Evolutionary conservation across 2,113 vertebrate genomes (phyloP), one percentile per base, ranked within the genome.

Genomic region (Seriola dumerili): DNA sequence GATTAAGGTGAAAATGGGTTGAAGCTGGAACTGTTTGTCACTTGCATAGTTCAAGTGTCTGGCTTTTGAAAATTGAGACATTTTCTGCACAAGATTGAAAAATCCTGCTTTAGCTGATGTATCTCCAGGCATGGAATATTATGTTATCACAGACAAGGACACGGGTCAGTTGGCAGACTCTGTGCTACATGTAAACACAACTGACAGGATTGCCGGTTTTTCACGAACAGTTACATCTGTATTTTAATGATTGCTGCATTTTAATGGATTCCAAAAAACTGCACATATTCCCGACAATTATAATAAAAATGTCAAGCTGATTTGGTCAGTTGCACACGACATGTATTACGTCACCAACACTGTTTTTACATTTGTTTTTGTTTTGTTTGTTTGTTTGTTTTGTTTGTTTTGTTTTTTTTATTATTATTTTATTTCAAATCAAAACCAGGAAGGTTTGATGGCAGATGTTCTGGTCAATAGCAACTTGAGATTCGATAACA

Each of bases 41-140:
- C 89, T 91, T 88, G 50, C 46, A 85, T n/a, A 90, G 93, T 94
- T 94, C 92, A 94, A 95, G 94, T n/a, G 93, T 91, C 90, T 84
- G 61, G 80, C 65, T 84, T 85, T 69, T 75, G 85, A 85, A 90
- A 92, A 91, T 90, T 42, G 79, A 90, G 83, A 91, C 88, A 90
- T 93, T 91, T 91, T 91, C 80, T 88, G n/a, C 72, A 87, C 71
- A 78, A 90, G 85, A 92, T 86, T 93, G 86, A 91, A 94, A 87
- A 85, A 89, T 87, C 81, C 66, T 91, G n/a, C 65, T 89, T 88
- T 58, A 86, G 88, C 71, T 87, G 87, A 86, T 88, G 85, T 75
- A 88, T 92, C 78, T 86, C n/a, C 23, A 61, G 72, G 25, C 74
- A 81, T n/a, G 65, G 78, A 55, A 75, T 67, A 85, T 85, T 61